phyloP scores from a whole-genome alignment of 1,140 invertebrate species.

The Aphidius ervi region DNA sequence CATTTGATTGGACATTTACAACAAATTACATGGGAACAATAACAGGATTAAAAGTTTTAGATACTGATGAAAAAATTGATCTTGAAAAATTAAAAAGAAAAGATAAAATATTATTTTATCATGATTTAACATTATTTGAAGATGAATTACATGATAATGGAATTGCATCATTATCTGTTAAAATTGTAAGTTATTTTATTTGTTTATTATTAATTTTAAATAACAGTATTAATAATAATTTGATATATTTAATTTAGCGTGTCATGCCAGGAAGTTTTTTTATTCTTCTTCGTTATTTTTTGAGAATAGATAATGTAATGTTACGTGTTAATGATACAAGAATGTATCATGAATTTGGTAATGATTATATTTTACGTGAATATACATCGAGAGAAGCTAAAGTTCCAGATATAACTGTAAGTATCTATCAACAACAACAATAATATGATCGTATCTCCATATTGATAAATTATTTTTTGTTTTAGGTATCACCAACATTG shows the following conservation, averaged over 20 bases:
- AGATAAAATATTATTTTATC: slow-evolving; percentile 93
- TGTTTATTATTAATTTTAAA: slow-evolving; percentile 10
- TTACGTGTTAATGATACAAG: slow-evolving; percentile 88
- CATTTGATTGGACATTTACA: slow-evolving; percentile 99
- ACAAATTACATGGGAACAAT: slow-evolving; percentile 87
- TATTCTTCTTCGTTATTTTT: slow-evolving; percentile 83
- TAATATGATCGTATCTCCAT: background rate
- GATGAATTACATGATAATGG: slow-evolving; percentile 99
- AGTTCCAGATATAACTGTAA: slow-evolving; percentile 58
- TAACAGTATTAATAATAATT: slow-evolving; percentile 13
- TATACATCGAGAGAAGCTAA: slow-evolving; percentile 71
- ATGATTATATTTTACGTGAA: slow-evolving; percentile 72
- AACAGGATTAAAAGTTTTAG: slow-evolving; percentile 56
- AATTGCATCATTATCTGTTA: slow-evolving; percentile 81
- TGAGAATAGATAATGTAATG: slow-evolving; percentile 91
- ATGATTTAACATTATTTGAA: slow-evolving; percentile 92
- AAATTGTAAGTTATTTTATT: slow-evolving; percentile 74
- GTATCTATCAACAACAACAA: slow-evolving; percentile 11
- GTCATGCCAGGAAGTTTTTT: slow-evolving; percentile 95
- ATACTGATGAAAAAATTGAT: slow-evolving; percentile 79
- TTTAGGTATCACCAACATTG: slow-evolving; percentile 48
- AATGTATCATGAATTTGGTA: slow-evolving; percentile 78
- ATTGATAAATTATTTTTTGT: slow-evolving; percentile 10
- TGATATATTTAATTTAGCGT: slow-evolving; percentile 62
- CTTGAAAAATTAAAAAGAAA: slow-evolving; percentile 83